Evolutionary conservation across 1,140 invertebrate genomes (phyloP).

Genomic region (Drosophila setifemur): DNA sequence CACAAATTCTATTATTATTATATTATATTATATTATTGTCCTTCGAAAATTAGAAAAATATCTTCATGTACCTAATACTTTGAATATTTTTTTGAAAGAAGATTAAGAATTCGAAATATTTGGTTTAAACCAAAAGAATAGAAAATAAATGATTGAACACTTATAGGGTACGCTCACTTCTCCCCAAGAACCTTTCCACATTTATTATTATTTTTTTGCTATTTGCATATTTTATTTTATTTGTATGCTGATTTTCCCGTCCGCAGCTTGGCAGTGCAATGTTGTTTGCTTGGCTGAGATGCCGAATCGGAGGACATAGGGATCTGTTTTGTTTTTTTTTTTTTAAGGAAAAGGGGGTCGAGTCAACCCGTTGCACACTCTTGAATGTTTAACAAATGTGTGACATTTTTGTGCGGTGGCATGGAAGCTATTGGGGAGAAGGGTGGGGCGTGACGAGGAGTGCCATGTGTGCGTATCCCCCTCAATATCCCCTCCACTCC

Average conservation of each 20-base stretch:
- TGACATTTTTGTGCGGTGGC: constrained; percentile 71
- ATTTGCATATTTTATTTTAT: constrained; percentile 75
- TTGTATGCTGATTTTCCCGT: constrained; percentile 73
- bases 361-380: constrained; percentile 59
- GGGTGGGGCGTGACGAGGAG: constrained; percentile 1
- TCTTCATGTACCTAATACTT: too few species aligned
- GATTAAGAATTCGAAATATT: too few species aligned
- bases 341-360: neutral
- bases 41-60: too few species aligned
- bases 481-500: neutral
- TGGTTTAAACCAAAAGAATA: too few species aligned
- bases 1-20: too few species aligned
- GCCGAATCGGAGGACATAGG: constrained; percentile 6
- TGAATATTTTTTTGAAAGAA: too few species aligned
- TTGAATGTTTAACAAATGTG: constrained; percentile 79
- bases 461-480: constrained; percentile 43
- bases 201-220: constrained; percentile 39
- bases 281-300: constrained; percentile 61
- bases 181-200: neutral
- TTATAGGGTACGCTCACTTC: neutral
- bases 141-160: too few species aligned
- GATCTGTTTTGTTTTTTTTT: neutral
- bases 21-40: too few species aligned
- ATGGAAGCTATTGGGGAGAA: constrained; percentile 25
- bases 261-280: constrained; percentile 62